A percentile compares a stretch with the other conserved stretches of the same genome.
Evolutionary conservation across 1,140 invertebrate species (phyloP).

Genomic region (Lepidurus arcticus): DNA sequence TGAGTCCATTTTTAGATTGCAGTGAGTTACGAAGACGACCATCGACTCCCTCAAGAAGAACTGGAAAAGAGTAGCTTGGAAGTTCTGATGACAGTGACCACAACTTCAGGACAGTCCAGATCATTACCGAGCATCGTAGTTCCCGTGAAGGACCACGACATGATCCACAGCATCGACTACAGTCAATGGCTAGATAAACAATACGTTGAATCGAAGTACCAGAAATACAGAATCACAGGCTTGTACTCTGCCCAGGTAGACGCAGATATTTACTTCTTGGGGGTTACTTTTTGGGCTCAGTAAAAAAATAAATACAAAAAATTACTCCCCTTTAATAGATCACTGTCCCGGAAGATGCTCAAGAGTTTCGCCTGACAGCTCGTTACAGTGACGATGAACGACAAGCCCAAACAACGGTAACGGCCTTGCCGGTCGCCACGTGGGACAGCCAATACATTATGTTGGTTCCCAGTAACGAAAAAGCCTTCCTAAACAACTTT

Average conservation of each 20-base stretch:
- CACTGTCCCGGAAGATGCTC: slow-evolving; percentile 42
- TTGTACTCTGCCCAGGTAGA: not conserved
- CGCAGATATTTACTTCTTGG: not conserved
- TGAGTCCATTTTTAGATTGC: not conserved
- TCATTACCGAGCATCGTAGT: not conserved
- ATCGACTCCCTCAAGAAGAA: not conserved
- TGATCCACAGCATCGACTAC: not conserved
- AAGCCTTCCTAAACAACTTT: slow-evolving; percentile 46
- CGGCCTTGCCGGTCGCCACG: slow-evolving; percentile 41
- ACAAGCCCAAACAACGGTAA: slow-evolving; percentile 39
- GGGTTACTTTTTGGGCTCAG: not conserved
- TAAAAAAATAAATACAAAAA: no score
- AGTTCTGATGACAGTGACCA: not conserved
- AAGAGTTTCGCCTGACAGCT: slow-evolving; percentile 41
- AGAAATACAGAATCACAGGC: not conserved
- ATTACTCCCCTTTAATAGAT: slow-evolving; percentile 34
- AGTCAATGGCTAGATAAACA: not conserved
- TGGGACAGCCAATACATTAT: slow-evolving; percentile 42
- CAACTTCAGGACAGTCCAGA: not conserved
- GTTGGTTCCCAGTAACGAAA: slow-evolving; percentile 43
- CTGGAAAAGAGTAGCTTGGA: not conserved
- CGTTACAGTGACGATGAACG: slow-evolving; percentile 42
- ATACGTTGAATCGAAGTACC: not conserved
- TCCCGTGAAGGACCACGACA: not conserved
- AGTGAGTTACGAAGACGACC: not conserved